Base-by-base conservation (phyloP, 2,797 vertebrate species). In the Pristis pectinata region DNA sequence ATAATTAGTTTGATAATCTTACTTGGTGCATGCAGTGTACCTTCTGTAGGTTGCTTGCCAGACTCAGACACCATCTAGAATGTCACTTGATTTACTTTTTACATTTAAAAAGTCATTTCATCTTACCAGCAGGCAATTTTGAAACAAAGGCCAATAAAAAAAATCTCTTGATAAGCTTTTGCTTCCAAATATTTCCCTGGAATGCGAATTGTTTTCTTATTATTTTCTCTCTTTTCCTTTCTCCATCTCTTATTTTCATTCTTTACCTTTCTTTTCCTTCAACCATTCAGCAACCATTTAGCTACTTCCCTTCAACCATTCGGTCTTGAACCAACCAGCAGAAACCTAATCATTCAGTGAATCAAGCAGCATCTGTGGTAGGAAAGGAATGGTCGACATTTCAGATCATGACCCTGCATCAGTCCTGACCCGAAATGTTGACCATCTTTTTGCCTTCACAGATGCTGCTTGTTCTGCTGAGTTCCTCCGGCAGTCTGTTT, bases 211-310 rank as follows among this genome's bases (percentile, higher is more conserved):
- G 56, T n/a, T 87, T 4, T 61, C 10, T 87, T 56, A 53, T 83
- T 87, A n/a, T 56, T 11, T 34, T 61, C 9, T 95, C 83, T 93
- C 49, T 95, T 76, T 95, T 93, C 64, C 1, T 13, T 80, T 56
- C 27, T 24, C 49, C 19, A 0, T 10, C 15, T 24, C 53, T 89
- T 0, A n/a, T 82, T n/a, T 1, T 11, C 4, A 1, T 15, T 15
- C 27, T 0, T 8, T 79, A 61, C 5, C 0, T 59, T 3, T 13
- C 0, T 0, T 56, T 49, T 27, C 34, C 72, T 34, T 9, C 94
- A 49, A 49, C 49, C 49, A 49, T 49, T 49, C 49, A 49, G 49
- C 94, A 49, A 49, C 49, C 49, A 49, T 49, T 49, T 49, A 49
- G 49, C 49, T 49, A 49, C 49, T 49, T 49, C 49, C 49, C 49